Conservation (phyloP, 2,797 vertebrate species). For the Odontamblyopus lacepedii region DNA sequence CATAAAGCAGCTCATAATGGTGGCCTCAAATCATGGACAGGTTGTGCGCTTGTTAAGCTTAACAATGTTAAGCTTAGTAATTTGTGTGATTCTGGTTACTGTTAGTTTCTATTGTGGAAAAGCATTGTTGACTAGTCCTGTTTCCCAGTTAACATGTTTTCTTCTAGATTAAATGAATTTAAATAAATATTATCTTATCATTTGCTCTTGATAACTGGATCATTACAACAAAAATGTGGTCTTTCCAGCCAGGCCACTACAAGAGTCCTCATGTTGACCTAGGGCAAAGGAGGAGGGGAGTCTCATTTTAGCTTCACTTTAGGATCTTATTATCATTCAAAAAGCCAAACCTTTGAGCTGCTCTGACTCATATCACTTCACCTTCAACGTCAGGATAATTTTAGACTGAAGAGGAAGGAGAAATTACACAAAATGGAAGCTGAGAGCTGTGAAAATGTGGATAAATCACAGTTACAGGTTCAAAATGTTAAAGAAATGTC, state of each 20-base stretch:
- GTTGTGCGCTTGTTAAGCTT: not conserved
- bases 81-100: not conserved
- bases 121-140: not conserved
- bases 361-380: slow-evolving; percentile 17
- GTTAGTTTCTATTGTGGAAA: not conserved
- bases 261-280: not conserved
- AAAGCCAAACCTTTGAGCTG: not conserved
- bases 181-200: slow-evolving; percentile 6
- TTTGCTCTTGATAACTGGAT: not conserved
- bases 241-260: slow-evolving; percentile 42
- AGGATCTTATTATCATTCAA: slow-evolving; percentile 15
- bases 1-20: no score
- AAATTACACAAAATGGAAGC: slow-evolving; percentile 16
- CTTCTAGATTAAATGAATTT: not conserved
- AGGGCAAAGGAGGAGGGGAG: not conserved
- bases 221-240: slow-evolving; percentile 45
- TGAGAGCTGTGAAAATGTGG: slow-evolving; percentile 4
- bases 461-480: slow-evolving; percentile 6
- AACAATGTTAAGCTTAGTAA: not conserved
- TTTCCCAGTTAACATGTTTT: not conserved
- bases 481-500: not conserved
- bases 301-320: slow-evolving; percentile 19
- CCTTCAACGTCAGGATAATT: slow-evolving; percentile 13
- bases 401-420: slow-evolving; percentile 1
- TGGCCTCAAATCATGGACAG: not conserved